These are phyloP conservation scores for Drosophila lowei DNA, from an alignment of 1,140 invertebrate genomes.

Conservation along the genomic window DNA sequence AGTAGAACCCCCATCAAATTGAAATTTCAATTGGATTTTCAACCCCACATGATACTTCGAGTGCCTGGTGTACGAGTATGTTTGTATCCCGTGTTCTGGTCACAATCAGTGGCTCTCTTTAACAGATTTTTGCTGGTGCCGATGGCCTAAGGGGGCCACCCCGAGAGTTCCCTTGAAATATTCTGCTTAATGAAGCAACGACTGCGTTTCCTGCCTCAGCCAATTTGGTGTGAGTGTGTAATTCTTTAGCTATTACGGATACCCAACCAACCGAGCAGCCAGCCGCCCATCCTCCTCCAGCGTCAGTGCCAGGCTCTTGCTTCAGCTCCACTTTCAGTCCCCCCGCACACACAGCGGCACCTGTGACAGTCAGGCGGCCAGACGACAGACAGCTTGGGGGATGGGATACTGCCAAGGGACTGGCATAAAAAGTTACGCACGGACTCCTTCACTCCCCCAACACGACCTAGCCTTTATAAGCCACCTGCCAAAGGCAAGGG, in stretches of 20 bases:
- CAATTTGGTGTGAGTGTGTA: slow-evolving; percentile 82
- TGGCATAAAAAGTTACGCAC: slow-evolving; percentile 75
- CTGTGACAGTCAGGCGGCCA: slow-evolving; percentile 54
- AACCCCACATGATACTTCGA: too few species aligned
- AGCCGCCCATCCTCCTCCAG: slow-evolving; percentile 14
- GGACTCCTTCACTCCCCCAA: slow-evolving; percentile 28
- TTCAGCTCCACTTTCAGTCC: slow-evolving; percentile 2
- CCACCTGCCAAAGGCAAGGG: slow-evolving; percentile 52
- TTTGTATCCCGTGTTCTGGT: too few species aligned
- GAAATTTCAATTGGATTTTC: too few species aligned
- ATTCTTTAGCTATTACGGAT: slow-evolving; percentile 82
- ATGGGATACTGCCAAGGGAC: slow-evolving; percentile 1
- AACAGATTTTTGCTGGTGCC: slow-evolving; percentile 7
- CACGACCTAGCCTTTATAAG: slow-evolving; percentile 28
- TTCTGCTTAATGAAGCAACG: slow-evolving; percentile 83
- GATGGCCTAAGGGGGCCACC: too few species aligned
- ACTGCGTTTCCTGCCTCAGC: slow-evolving; percentile 81
- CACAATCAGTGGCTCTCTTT: slow-evolving; percentile 9
- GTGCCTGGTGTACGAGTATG: too few species aligned
- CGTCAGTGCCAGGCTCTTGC: slow-evolving; percentile 34
- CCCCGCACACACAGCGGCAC: slow-evolving; percentile 36
- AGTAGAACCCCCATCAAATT: too few species aligned
- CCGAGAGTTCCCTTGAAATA: slow-evolving; percentile 48
- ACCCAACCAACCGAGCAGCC: slow-evolving; percentile 27
- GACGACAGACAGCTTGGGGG: slow-evolving; percentile 8